phyloP scores from a whole-genome alignment of 2,888 invertebrate genomes.

The Amphipoea lucens region DNA sequence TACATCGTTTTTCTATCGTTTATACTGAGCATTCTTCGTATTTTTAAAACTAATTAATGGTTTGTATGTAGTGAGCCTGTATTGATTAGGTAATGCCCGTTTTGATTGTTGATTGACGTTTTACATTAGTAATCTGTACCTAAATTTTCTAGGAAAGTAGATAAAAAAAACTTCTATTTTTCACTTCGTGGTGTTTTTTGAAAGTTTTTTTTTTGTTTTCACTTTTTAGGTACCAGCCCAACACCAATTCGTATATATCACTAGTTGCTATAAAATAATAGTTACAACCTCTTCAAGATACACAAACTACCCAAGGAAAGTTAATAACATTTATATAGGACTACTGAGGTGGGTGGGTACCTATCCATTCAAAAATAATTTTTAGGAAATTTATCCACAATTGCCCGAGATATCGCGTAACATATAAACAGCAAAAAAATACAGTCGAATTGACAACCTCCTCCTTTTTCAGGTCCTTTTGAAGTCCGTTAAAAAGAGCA shows the following conservation, averaged over 20 bases:
- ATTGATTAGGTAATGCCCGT: too few species aligned
- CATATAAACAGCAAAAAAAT: neutral
- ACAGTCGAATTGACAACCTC: neutral
- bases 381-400: neutral
- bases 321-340: neutral
- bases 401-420: neutral
- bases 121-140: too few species aligned
- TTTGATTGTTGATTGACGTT: too few species aligned
- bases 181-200: too few species aligned
- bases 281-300: neutral
- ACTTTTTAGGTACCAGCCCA: too few species aligned
- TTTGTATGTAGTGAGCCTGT: neutral
- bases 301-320: neutral
- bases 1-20: slow-evolving; percentile 2
- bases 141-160: too few species aligned
- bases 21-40: neutral
- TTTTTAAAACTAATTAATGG: neutral
- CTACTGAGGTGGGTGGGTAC: neutral
- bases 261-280: too few species aligned
- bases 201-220: too few species aligned
- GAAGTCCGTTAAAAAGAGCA: neutral
- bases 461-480: neutral
- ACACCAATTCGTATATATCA: too few species aligned
- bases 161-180: too few species aligned
- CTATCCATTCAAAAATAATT: too few species aligned